A percentile compares a stretch with the other conserved stretches of the same genome.
Evolutionary conservation across 2,113 vertebrate species (phyloP).

Genomic region (Sclerurus mexicanus): DNA sequence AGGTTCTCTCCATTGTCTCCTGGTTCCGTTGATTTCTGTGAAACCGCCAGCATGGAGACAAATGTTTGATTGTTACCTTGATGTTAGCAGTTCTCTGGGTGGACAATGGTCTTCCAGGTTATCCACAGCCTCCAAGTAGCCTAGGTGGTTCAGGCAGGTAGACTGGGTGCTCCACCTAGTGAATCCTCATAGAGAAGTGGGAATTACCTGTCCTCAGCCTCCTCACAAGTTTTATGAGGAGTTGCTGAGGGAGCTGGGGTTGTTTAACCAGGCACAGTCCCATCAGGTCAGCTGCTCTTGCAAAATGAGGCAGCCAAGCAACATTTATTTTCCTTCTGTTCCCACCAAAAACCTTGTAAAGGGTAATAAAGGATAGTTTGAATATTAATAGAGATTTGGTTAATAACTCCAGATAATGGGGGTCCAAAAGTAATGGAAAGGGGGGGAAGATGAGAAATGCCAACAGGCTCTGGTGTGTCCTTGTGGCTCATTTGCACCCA

Average conservation of each 20-base stretch:
- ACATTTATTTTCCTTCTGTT: neutral
- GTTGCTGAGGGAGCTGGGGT: neutral
- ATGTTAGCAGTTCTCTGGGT: neutral
- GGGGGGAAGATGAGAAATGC: neutral
- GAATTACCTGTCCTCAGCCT: neutral
- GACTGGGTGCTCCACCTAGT: accelerated
- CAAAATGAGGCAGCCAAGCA: neutral
- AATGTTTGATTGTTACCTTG: too few species aligned
- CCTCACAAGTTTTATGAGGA: neutral
- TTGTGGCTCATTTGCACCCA: accelerated
- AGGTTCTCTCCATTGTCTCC: neutral
- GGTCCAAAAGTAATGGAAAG: neutral
- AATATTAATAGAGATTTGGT: neutral
- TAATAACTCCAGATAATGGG: neutral
- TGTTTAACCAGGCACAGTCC: neutral
- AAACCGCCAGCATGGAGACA: neutral
- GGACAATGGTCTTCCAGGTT: neutral
- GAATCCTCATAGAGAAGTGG: neutral
- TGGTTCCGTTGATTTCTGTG: neutral
- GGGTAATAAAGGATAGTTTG: neutral
- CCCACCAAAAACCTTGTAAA: neutral
- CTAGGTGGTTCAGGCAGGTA: neutral
- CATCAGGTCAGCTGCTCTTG: neutral
- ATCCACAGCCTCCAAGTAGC: too few species aligned
- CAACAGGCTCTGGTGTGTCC: too few species aligned